Evolutionary conservation across 2,113 vertebrate species (phyloP), one percentile per base, ranked within the genome.

Genomic region (Amblyornis subalaris): DNA sequence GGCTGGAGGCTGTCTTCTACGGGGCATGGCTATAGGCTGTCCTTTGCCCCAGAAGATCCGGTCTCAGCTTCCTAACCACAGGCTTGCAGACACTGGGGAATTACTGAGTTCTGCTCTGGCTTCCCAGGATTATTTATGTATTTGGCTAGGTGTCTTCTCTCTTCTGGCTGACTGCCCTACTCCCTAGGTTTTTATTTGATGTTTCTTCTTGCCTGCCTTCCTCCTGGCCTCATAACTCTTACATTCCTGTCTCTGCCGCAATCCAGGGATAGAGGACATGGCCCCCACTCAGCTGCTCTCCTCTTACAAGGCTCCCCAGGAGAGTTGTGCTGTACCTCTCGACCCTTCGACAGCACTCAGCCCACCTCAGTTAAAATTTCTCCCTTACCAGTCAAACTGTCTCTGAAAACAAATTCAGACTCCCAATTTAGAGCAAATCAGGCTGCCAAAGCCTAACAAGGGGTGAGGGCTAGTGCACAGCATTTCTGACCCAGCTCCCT

Each of bases 61-160:
- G 7, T 35, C 66, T 78, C 61, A 31, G 40, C 61, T 93, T 48
- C 51, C 69, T 31, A 78, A 78, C 77, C 53, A 85, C 57, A 82
- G 28, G 42, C 33, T 82, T 76, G 14, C 57, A 57, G 28, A n/a
- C 89, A 44, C 29, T 71, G 21, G 44, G 38, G 40, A 89, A 66
- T 93, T 89, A 53, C 53, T 26, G 70, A 61, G 25, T 65, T 85
- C 70, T 88, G 20, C 62, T 73, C 62, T 45, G 45, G 16, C 79
- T 96, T 88, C 35, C 38, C 71, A 72, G 65, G 69, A 72, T 95
- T 87, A 94, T 93, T 96, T 91, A 95, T 75, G 73, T 38, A 16
- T 78, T 96, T 96, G 93, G 87, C 94, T 85, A 86, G 80, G 87
- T 94, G 66, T 95, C 91, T 93, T 94, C 70, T 69, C 77, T 85